phyloP scores from a whole-genome alignment of 1,140 invertebrate genomes.

The Anoplolepis gracilipes region DNA sequence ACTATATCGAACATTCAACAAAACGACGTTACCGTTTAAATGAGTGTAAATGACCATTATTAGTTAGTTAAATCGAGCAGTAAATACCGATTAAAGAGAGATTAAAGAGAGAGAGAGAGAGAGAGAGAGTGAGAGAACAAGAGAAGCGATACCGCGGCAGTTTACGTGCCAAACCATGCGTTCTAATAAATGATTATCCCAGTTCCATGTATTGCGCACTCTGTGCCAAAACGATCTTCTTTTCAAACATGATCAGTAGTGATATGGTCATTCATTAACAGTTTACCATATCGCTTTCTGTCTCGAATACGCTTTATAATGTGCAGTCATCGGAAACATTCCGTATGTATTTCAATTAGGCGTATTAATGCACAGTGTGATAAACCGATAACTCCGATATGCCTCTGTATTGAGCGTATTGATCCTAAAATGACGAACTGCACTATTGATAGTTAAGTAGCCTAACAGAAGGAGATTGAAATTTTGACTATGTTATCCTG shows the following conservation, averaged over 20 bases:
- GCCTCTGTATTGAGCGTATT: background rate
- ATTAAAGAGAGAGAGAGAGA: too few relatives aligned
- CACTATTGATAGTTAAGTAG: background rate
- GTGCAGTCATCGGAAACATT: background rate
- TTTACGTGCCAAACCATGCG: constrained; percentile 18
- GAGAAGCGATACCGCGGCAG: constrained; percentile 26
- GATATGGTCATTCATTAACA: constrained; percentile 4
- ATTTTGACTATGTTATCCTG: constrained; percentile 9
- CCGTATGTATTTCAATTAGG: background rate
- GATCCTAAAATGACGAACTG: background rate
- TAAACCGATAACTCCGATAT: background rate
- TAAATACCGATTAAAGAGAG: constrained; percentile 25
- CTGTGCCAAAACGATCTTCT: background rate
- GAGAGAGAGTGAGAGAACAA: too few relatives aligned
- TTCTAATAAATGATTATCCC: constrained; percentile 16
- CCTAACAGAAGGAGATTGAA: background rate
- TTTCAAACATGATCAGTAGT: background rate
- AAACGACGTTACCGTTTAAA: background rate
- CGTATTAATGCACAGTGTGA: background rate
- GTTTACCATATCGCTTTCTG: background rate
- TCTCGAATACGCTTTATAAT: background rate
- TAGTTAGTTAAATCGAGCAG: constrained; percentile 34
- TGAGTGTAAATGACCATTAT: background rate
- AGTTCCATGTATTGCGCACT: background rate
- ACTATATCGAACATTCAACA: background rate